Base-by-base conservation (phyloP, 2,888 invertebrate species). In the Thyatira batis region DNA sequence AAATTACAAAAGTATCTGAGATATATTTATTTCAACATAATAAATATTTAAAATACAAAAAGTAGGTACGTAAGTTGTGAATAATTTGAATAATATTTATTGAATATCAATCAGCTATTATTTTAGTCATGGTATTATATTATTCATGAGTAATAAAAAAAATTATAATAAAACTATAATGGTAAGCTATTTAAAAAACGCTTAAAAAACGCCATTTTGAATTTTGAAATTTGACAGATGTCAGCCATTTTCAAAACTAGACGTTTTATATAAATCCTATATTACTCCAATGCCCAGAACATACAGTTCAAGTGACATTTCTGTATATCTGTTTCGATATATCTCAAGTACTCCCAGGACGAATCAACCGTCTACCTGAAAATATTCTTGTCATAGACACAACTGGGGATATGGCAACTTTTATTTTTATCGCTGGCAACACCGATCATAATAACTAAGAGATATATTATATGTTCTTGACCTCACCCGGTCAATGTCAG, bases 311-410 rank as follows among this genome's bases (percentile, higher is more conserved):
- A n/a, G 46, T 10, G 46, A 13, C 46, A 21, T 13, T 25, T 46
- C 23, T 25, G 45, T 25, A 25, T 46, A 13, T 46, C 46, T 17
- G 46, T 46, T 46, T 46, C 46, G 27, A 46, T 46, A 46, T 25
- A 46, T 17, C 46, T 2, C 46, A 46, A 46, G 46, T 46, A 46
- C 25, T 46, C 46, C 46, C 46, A 46, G 27, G 46, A 46, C 46
- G 46, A 46, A 46, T 46, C 46, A 46, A 46, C 13, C 39, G 46
- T 46, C 25, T 46, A 25, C 46, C 46, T 46, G 46, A 46, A 46
- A 46, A 25, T 25, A 25, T 46, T 25, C 46, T 25, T 13, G 25
- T 39, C 39, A 39, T 46, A 25, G 25, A 23, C 46, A 46, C 46
- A 13, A 25, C 46, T 46, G 25, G 46, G 27, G 17, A 25, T 25